Evolutionary conservation across 2,888 invertebrate genomes (phyloP).

Genomic region (Aleiodes testaceus): DNA sequence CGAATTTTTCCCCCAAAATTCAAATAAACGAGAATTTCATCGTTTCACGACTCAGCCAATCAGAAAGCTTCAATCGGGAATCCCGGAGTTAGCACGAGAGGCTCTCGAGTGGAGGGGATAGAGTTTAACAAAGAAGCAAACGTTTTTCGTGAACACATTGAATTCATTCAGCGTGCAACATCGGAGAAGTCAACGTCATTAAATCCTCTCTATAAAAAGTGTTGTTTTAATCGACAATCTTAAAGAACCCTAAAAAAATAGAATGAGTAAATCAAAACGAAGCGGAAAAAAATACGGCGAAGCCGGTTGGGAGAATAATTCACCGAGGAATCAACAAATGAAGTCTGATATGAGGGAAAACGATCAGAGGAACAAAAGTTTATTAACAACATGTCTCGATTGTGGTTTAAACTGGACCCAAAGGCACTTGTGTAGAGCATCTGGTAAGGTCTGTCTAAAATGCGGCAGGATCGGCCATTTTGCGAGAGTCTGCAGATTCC

Average conservation of each 20-base stretch:
- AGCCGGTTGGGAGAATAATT: neutral
- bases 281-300: neutral
- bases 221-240: neutral
- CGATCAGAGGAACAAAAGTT: neutral
- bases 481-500: neutral
- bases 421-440: neutral
- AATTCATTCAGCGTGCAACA: too few relatives aligned
- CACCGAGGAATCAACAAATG: neutral
- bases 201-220: neutral
- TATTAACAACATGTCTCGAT: neutral
- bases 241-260: too few relatives aligned
- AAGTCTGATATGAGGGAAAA: neutral
- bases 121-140: too few relatives aligned
- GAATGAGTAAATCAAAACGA: neutral
- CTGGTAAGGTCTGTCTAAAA: neutral
- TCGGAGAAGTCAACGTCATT: too few relatives aligned
- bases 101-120: too few relatives aligned
- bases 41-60: too few relatives aligned
- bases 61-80: too few relatives aligned
- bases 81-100: too few relatives aligned
- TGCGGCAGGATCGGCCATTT: constrained; percentile 10
- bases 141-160: too few relatives aligned
- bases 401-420: constrained; percentile 16
- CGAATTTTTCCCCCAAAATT: too few relatives aligned
- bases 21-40: too few relatives aligned